phyloP scores from a whole-genome alignment of 2,888 invertebrate genomes.

The Oxyscelio sp. region DNA sequence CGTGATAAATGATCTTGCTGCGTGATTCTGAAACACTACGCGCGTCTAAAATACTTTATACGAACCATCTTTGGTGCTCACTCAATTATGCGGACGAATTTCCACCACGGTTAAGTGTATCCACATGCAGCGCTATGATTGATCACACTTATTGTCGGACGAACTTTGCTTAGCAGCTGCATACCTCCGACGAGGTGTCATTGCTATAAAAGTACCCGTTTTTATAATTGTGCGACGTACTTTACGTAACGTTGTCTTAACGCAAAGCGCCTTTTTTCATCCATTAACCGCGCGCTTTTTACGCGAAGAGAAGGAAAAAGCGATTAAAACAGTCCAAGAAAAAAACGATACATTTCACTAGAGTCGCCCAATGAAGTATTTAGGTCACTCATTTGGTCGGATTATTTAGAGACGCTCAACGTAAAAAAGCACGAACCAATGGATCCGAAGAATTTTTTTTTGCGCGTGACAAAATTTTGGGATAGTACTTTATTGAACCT shows the following conservation, averaged over 20 bases:
- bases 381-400: constrained; percentile 56
- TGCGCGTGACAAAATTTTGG: too few species aligned
- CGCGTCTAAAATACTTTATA: constrained; percentile 18
- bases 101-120: neutral
- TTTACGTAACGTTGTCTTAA: constrained; percentile 29
- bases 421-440: constrained; percentile 11
- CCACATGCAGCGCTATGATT: constrained; percentile 25
- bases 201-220: constrained; percentile 29
- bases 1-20: constrained; percentile 1
- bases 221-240: neutral
- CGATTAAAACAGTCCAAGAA: neutral
- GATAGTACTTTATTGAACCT: too few species aligned
- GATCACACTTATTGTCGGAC: constrained; percentile 40
- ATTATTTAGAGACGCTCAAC: constrained; percentile 37
- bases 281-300: neutral
- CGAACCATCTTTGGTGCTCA: neutral
- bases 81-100: constrained; percentile 21
- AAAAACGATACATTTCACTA: constrained; percentile 27
- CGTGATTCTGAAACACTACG: neutral
- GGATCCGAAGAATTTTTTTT: constrained; percentile 27
- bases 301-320: neutral
- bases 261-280: neutral
- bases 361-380: constrained; percentile 35
- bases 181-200: constrained; percentile 19
- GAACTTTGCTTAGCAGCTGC: constrained; percentile 44